phyloP scores from a whole-genome alignment of 1,140 invertebrate species.

The Sitobion miscanthi region DNA sequence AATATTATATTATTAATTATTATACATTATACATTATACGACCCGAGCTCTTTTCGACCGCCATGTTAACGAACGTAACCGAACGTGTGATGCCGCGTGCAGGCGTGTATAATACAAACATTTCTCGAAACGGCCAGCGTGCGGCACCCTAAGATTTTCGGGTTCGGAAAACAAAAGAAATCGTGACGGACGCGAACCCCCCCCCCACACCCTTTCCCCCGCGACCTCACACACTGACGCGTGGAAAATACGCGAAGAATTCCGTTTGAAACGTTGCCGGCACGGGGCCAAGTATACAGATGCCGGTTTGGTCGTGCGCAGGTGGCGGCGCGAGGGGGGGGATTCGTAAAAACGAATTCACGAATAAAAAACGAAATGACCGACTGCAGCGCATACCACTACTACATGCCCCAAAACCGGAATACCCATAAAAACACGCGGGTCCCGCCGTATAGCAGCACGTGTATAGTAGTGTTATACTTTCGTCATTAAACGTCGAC shows the following conservation, averaged over 20 bases:
- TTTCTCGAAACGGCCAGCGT: not conserved
- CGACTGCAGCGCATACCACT: not conserved
- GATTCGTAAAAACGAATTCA: not conserved
- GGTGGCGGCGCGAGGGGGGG: not conserved
- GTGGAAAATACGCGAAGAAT: constrained; percentile 11
- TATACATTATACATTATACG: not conserved
- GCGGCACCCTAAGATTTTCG: not conserved
- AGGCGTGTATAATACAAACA: not conserved
- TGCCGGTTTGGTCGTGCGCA: not conserved
- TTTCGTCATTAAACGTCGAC: constrained; percentile 15
- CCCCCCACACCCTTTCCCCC: rapidly evolving
- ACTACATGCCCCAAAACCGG: not conserved
- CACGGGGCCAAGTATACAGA: not conserved
- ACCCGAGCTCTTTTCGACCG: not conserved
- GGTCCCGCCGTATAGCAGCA: not conserved
- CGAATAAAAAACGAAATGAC: not conserved
- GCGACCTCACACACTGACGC: too few relatives aligned
- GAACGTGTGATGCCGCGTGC: not conserved
- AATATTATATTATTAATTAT: not conserved
- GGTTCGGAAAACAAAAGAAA: not conserved
- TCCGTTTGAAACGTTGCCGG: not conserved
- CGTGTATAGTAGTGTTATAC: not conserved
- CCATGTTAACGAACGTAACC: not conserved
- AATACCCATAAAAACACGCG: not conserved
- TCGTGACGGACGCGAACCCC: not conserved